Conservation (phyloP, 1,140 invertebrate genomes). For the Sitobion miscanthi region DNA sequence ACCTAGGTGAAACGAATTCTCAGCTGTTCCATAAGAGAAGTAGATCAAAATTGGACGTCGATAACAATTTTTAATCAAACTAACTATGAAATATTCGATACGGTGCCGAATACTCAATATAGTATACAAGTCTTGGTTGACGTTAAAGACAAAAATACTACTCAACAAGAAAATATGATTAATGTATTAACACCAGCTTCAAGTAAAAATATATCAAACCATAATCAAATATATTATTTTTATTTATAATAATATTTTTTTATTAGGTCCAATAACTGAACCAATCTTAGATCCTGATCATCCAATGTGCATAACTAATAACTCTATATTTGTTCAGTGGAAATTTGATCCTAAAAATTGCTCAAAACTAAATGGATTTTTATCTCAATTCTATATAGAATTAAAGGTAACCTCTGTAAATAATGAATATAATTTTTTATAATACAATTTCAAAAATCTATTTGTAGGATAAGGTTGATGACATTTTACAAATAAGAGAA, state of each 20-base stretch:
- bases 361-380: constrained; percentile 4
- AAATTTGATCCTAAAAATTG: background rate
- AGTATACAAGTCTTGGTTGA: too few species aligned
- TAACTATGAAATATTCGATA: too few species aligned
- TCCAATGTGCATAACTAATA: background rate
- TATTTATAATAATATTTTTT: background rate
- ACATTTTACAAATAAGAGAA: too few species aligned
- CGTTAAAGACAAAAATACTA: too few species aligned
- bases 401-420: background rate
- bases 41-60: too few species aligned
- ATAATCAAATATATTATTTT: background rate
- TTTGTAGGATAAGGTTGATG: background rate
- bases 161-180: too few species aligned
- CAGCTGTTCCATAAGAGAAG: too few species aligned
- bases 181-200: background rate
- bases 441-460: background rate
- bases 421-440: too few species aligned
- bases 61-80: too few species aligned
- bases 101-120: too few species aligned
- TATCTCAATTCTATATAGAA: background rate
- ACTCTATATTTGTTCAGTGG: background rate
- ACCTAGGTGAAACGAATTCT: background rate
- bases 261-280: background rate
- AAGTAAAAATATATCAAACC: background rate
- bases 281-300: background rate